A percentile compares a stretch with the other conserved stretches of the same genome.
phyloP scores from a whole-genome alignment of 2,888 invertebrate genomes.

The Zele albiditarsus region DNA sequence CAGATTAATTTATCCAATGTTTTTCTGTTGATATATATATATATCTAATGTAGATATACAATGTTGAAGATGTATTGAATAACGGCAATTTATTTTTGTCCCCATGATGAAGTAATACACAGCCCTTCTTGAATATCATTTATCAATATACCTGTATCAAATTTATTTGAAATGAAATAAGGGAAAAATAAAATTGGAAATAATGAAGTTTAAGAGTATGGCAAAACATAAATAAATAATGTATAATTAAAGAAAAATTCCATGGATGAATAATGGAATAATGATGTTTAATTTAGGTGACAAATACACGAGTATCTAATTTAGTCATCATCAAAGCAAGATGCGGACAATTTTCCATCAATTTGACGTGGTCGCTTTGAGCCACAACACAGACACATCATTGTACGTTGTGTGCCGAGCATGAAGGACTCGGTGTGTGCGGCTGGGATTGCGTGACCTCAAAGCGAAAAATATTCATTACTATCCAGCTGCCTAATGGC shows the following conservation, averaged over 20 bases:
- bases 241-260: neutral
- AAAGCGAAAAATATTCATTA: conserved; percentile 61
- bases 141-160: neutral
- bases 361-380: conserved; percentile 62
- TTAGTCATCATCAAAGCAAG: conserved; percentile 70
- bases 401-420: conserved; percentile 60
- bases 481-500: conserved; percentile 65
- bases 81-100: conserved; percentile 35
- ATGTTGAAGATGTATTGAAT: conserved; percentile 20
- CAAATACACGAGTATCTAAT: conserved; percentile 62
- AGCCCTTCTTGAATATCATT: conserved; percentile 13
- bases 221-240: neutral
- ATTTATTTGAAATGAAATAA: neutral
- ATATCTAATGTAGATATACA: neutral
- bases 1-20: conserved; percentile 33
- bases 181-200: neutral
- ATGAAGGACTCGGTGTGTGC: conserved; percentile 53
- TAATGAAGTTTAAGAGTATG: neutral
- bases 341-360: conserved; percentile 67
- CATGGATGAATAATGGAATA: conserved; percentile 20
- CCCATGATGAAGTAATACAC: conserved; percentile 2
- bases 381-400: conserved; percentile 54
- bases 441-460: conserved; percentile 54
- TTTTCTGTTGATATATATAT: neutral
- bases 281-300: conserved; percentile 25